Percentiles rank a stretch among this genome's conserved stretches.
Evolutionary conservation across 1,140 invertebrate genomes (phyloP).

Genomic region (Pseudomyrmex concolor): DNA sequence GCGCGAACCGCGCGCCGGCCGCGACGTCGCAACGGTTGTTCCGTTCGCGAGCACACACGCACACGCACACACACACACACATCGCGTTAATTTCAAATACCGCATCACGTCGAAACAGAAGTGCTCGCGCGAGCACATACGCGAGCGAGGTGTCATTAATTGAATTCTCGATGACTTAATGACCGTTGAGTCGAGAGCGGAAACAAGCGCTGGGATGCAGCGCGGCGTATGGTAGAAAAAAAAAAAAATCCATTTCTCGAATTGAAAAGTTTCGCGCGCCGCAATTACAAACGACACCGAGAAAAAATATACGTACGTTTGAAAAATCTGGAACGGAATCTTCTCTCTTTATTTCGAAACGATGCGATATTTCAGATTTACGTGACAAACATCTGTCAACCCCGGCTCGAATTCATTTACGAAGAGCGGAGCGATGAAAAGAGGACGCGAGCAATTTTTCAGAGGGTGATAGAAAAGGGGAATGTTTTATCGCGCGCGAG

Average conservation of each 20-base stretch:
- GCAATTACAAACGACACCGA: too few relatives aligned
- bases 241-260: background rate
- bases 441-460: slow-evolving; percentile 18
- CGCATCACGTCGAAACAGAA: slow-evolving; percentile 23
- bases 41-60: slow-evolving; percentile 8
- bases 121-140: background rate
- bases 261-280: background rate
- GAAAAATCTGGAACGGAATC: too few relatives aligned
- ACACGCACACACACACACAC: background rate
- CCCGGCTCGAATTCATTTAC: slow-evolving; percentile 9
- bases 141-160: background rate
- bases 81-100: slow-evolving; percentile 58
- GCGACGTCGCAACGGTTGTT: slow-evolving; percentile 7
- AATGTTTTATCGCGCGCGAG: background rate
- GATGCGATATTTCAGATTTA: slow-evolving; percentile 15
- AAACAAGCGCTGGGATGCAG: background rate
- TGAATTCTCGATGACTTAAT: slow-evolving; percentile 4
- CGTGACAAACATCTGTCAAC: slow-evolving; percentile 12
- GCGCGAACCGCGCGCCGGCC: slow-evolving; percentile 6
- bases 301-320: too few relatives aligned
- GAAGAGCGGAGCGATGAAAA: background rate
- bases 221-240: background rate
- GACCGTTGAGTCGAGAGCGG: background rate
- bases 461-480: slow-evolving; percentile 9
- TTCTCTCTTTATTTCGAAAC: slow-evolving; percentile 15